Conservation (phyloP, 2,797 vertebrate species). For the Bradypodion ventrale region DNA sequence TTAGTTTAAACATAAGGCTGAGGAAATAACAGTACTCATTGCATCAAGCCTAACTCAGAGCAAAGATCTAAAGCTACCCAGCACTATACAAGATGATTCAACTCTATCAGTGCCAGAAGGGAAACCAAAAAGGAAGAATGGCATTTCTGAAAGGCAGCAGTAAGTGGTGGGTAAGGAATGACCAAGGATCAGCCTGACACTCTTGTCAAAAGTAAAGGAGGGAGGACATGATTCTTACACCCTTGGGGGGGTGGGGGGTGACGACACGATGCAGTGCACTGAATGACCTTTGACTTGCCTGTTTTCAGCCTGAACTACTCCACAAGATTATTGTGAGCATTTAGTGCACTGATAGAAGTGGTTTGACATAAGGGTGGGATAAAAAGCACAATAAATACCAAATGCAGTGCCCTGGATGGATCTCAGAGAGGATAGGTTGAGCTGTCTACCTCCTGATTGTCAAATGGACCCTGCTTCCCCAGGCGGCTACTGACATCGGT, state of each 20-base stretch:
- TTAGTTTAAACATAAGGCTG: not conserved
- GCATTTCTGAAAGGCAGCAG: not conserved
- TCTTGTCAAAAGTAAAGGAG: not conserved
- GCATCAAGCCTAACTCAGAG: not conserved
- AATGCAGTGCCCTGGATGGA: not conserved
- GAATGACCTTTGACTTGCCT: not conserved
- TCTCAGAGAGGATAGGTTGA: not conserved
- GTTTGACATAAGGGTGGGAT: no score
- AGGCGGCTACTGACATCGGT: not conserved
- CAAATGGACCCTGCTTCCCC: not conserved
- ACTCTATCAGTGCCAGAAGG: not conserved
- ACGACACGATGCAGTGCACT: not conserved
- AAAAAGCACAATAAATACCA: not conserved
- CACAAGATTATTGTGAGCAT: not conserved
- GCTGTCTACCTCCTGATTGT: not conserved
- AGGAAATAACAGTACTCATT: not conserved
- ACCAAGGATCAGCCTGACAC: not conserved
- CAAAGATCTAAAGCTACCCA: not conserved
- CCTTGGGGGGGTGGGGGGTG: no score
- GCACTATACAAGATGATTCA: not conserved
- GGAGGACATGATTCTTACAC: not conserved
- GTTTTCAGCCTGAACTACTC: not conserved
- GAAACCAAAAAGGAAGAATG: not conserved
- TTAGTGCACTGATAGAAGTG: not conserved
- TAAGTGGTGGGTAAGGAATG: not conserved